Evolutionary conservation across 1,140 invertebrate species (phyloP), one percentile per base, ranked within the genome.

Genomic region (Drosophila orosa): DNA sequence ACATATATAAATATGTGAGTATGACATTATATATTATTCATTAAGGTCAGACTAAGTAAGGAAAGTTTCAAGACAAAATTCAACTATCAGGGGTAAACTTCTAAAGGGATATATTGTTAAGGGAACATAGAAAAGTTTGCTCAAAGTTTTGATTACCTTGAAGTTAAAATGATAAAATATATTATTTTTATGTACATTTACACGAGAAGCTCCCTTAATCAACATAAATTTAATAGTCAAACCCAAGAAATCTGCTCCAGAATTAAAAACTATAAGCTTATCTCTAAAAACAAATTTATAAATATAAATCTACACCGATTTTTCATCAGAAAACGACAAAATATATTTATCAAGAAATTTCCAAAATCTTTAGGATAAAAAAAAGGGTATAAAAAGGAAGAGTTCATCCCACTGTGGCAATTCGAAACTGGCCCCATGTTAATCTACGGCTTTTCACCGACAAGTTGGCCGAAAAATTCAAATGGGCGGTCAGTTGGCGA

Each of bases 401-500:
- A 10, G 8, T 33, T 31, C n/a, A 42, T 25, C 65, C 42, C 65
- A 39, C 65, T 42, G 48, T 31, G 19, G 31, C 67, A 40, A 19
- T 72, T 74, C 33, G 33, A 55, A 55, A 52, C 48, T 40, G 48
- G 48, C 42, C 63, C 24, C 33, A 69, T 69, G 47, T 55, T 68
- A 69, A 69, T 71, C 50, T 59, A 42, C 37, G 54, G 50, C 60
- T 58, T 57, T 62, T 29, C 60, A 40, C 19, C 66, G 45, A 71
- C 66, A 72, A 71, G 40, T 71, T 69, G 67, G 65, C 47, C 57
- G 17, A 76, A 61, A 82, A 72, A 87, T 82, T 74, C 65, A 85
- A 85, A 87, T 85, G 78, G 69, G 63, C 83, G 78, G 82, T 87
- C 82, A 85, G 78, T 85, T 85, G 81, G 74, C 74, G 68, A 85